phyloP scores from a whole-genome alignment of 2,113 vertebrate species.

The Gavia stellata region DNA sequence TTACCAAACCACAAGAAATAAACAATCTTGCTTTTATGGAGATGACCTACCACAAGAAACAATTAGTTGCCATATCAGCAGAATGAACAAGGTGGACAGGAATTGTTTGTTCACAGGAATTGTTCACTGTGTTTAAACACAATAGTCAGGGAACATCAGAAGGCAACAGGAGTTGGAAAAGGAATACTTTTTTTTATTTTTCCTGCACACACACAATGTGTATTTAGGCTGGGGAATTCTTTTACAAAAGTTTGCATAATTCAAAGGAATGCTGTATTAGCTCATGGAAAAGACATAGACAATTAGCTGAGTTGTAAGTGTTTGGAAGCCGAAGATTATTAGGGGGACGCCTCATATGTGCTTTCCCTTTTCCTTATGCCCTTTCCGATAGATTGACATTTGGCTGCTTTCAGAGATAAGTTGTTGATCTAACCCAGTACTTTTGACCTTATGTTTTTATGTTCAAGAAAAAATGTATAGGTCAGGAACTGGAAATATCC shows the following conservation, averaged over 20 bases:
- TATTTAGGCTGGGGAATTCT: not conserved
- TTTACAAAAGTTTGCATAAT: not conserved
- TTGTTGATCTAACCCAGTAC: not conserved
- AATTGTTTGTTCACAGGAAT: not conserved
- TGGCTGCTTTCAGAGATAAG: not conserved
- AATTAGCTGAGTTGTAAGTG: not conserved
- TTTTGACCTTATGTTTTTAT: not conserved
- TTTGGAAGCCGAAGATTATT: not conserved
- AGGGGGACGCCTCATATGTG: not conserved
- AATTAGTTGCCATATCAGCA: not conserved
- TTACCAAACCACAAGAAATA: not conserved
- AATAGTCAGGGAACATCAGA: not conserved
- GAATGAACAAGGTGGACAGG: not conserved
- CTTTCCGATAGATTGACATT: not conserved
- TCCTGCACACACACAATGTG: fast-evolving
- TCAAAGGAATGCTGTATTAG: not conserved
- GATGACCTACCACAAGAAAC: not conserved
- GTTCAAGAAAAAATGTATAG: not conserved
- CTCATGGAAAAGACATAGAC: not conserved
- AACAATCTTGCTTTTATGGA: not conserved
- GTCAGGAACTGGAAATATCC: not conserved
- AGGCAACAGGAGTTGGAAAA: not conserved
- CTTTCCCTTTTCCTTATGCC: not conserved
- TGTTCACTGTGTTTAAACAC: not conserved
- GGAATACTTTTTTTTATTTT: not conserved